Evolutionary conservation across 1,140 invertebrate genomes (phyloP), one percentile per base, ranked within the genome.

Genomic region (Drosophila cardini): DNA sequence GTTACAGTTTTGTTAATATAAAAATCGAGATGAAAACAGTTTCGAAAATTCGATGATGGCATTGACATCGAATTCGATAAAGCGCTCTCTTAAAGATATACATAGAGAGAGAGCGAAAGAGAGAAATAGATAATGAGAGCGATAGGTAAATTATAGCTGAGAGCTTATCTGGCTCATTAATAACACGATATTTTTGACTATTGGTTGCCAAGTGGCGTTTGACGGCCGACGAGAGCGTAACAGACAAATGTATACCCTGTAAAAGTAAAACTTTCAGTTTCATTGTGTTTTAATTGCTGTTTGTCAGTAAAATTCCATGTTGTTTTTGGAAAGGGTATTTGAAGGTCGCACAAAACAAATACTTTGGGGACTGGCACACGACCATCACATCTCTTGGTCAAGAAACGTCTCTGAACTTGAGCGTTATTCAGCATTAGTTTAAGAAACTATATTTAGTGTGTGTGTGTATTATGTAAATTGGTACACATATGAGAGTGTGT

Each of bases 31-130:
- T 11, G 34, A 34, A 16, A 60, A 58, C 6, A 48, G 18, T 26
- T 42, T 43, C 40, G 15, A 55, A 58, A 67, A 73, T 57, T 73
- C 48, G 69, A 52, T 76, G 83, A 79, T 77, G 83, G 58, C 83
- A 87, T 89, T 87, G 83, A 87, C 84, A 87, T 80, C 76, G 77
- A 87, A 86, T 48, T 15, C 61, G 26, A 53, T 30, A 30, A 30
- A 32, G 21, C 26, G 61, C 60, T 62, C 46, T 36, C 36, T 32
- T 4, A 18, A 16, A 38, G 16, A 18, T 26, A 30, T 15, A 13
- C 5, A 32, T 15, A 7, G 30, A 32, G 7, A 11, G 46, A n/a
- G 36, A 42, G 53, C n/a, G 38, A 2, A 2, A 34, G 7, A 15
- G n/a, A 16, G n/a, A 34, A 2, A 16, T 3, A 2, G 11, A 15